Evolutionary conservation across 2,888 invertebrate genomes (phyloP).

Genomic region (Eumacrocentrus americanus): DNA sequence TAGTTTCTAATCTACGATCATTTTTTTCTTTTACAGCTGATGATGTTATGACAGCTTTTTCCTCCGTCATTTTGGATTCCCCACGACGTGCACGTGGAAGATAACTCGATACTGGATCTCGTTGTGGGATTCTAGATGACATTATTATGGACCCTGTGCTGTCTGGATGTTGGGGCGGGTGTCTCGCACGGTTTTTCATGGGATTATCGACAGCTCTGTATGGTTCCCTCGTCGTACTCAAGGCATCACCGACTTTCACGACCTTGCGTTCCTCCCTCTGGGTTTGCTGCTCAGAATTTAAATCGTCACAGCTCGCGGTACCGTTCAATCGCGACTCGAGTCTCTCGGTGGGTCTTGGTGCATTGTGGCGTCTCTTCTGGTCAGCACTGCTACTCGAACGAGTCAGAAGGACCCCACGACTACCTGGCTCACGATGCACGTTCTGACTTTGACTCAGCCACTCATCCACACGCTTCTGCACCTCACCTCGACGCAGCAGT

Average conservation of each 20-base stretch:
- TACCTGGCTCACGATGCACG: constrained; percentile 23
- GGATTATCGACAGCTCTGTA: constrained; percentile 40
- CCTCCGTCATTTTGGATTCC: not conserved
- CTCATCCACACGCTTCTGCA: constrained; percentile 54
- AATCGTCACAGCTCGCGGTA: constrained; percentile 53
- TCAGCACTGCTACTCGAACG: constrained; percentile 54
- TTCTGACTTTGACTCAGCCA: constrained; percentile 52
- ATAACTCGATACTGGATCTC: constrained; percentile 31
- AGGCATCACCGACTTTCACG: constrained; percentile 42
- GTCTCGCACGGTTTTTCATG: constrained; percentile 32
- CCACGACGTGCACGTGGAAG: not conserved
- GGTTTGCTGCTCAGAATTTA: constrained; percentile 41
- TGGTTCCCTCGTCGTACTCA: constrained; percentile 44
- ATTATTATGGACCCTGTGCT: constrained; percentile 38
- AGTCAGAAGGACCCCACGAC: constrained; percentile 32
- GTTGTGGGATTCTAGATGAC: constrained; percentile 46
- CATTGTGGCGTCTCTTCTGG: constrained; percentile 44
- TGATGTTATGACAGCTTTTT: not conserved
- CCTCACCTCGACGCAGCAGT: constrained; percentile 48
- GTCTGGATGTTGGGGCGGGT: constrained; percentile 13
- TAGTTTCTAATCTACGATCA: not conserved
- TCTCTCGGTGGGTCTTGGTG: constrained; percentile 43
- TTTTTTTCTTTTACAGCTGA: not conserved
- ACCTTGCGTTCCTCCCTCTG: constrained; percentile 36
- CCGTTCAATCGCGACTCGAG: constrained; percentile 44